phyloP scores from a whole-genome alignment of 2,797 vertebrate genomes.

The Anas acuta region DNA sequence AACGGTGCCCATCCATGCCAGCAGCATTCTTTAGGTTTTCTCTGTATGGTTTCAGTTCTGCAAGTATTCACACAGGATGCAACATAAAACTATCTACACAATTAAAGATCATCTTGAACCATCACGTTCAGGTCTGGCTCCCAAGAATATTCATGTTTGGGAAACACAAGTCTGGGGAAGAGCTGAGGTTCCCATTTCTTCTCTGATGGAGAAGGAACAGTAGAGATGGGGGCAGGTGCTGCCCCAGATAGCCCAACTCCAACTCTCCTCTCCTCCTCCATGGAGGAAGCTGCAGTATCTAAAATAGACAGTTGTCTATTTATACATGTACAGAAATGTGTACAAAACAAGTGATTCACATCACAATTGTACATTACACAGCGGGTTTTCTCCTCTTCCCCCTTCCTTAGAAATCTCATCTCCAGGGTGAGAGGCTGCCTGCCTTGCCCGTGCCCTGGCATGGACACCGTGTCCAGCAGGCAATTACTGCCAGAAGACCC shows the following conservation, averaged over 20 bases:
- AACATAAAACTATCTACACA: background rate
- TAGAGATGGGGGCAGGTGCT: background rate
- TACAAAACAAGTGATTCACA: too few species aligned
- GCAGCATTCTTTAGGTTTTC: background rate
- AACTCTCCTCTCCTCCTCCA: background rate
- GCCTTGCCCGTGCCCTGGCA: fast-evolving
- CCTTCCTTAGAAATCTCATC: background rate
- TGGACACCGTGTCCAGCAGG: background rate
- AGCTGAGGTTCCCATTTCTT: background rate
- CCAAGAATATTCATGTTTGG: background rate
- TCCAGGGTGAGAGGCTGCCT: background rate
- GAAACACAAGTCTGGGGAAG: background rate
- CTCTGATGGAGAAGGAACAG: background rate
- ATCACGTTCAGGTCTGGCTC: fast-evolving
- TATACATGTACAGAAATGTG: too few species aligned
- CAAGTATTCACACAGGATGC: background rate
- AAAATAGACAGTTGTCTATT: background rate
- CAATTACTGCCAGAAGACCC: background rate
- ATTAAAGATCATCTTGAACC: background rate
- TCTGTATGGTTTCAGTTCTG: background rate
- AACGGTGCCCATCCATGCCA: fast-evolving
- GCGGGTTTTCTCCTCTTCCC: background rate
- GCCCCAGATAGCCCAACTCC: background rate
- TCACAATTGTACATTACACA: background rate
- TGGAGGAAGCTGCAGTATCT: background rate